Base-by-base conservation (phyloP, 2,113 vertebrate species). In the Piaya cayana region DNA sequence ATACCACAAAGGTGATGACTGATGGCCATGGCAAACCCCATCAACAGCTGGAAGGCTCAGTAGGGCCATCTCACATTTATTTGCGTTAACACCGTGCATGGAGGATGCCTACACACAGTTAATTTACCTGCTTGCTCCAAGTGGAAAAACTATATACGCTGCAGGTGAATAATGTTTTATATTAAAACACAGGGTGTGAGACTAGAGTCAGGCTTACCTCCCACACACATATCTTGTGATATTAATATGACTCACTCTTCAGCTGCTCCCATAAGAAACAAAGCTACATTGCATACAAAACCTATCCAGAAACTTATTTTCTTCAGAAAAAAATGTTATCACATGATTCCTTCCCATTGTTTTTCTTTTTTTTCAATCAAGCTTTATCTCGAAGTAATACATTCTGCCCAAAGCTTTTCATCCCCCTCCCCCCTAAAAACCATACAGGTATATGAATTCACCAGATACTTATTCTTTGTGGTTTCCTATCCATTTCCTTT, bases 181-280 rank as follows among this genome's bases (percentile, higher is more conserved):
- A 93, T 88, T 96, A 93, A 82, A 96, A 68, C 75, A 80, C 36
- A 65, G 69, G 72, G 34, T 29, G 30, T 7, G 72, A 90, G 68
- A 23, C 0, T 3, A 94, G 90, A 96, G 68, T 62, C 60, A 75
- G 67, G 76, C 72, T 96, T 88, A 67, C 88, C 82, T 93, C 90
- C 95, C 74, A 92, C 86, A 2, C 86, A 69, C 11, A 3, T 72
- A 68, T 80, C 82, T 81, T 88, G 39, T 68, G 85, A 82, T 88
- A 92, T 39, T 88, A 93, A 88, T 94, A 83, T 70, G 93, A 95
- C 90, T 94, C 93, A 95, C 37, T 23, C 67, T 90, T 95, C 82
- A 90, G 62, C 82, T 82, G 82, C 50, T 93, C 67, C 64, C 39
- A 2, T 70, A 68, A 94, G 68, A 93, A 92, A 81, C 9, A 7